These are phyloP conservation scores for Chanos chanos DNA, from an alignment of 2,797 vertebrate species.

Conservation along the genomic window DNA sequence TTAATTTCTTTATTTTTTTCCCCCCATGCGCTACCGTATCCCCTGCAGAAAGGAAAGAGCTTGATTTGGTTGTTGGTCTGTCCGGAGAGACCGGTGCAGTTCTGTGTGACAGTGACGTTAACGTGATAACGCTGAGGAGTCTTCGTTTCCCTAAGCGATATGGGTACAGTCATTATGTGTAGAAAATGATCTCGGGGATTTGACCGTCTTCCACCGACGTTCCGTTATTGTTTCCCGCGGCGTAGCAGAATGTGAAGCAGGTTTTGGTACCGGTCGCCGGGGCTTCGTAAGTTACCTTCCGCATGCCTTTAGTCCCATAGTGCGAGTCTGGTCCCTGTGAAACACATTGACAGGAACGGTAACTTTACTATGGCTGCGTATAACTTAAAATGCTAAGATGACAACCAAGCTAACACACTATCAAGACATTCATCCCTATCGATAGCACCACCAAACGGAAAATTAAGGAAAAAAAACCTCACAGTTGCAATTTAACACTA, in stretches of 20 bases:
- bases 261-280: conserved; percentile 88
- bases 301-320: conserved; percentile 96
- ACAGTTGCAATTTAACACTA: too few relatives aligned
- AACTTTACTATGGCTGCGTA: too few relatives aligned
- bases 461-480: too few relatives aligned
- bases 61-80: conserved; percentile 32
- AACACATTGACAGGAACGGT: too few relatives aligned
- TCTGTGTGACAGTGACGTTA: conserved; percentile 32
- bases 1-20: conserved; percentile 26
- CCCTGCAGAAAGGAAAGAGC: conserved; percentile 21
- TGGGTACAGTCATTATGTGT: conserved; percentile 76
- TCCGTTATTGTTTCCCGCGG: conserved; percentile 97
- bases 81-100: conserved; percentile 24
- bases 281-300: conserved; percentile 91
- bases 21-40: conserved; percentile 8
- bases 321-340: conserved; percentile 97
- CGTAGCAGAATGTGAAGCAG: conserved; percentile 95
- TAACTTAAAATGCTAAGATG: too few relatives aligned
- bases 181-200: conserved; percentile 98
- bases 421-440: too few relatives aligned
- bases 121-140: conserved; percentile 14
- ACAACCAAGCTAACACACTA: too few relatives aligned
- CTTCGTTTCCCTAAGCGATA: conserved; percentile 11
- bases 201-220: conserved; percentile 97
- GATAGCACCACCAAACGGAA: too few relatives aligned